Evolutionary conservation across 1,140 invertebrate genomes (phyloP).

Genomic region (Colletes gigas): DNA sequence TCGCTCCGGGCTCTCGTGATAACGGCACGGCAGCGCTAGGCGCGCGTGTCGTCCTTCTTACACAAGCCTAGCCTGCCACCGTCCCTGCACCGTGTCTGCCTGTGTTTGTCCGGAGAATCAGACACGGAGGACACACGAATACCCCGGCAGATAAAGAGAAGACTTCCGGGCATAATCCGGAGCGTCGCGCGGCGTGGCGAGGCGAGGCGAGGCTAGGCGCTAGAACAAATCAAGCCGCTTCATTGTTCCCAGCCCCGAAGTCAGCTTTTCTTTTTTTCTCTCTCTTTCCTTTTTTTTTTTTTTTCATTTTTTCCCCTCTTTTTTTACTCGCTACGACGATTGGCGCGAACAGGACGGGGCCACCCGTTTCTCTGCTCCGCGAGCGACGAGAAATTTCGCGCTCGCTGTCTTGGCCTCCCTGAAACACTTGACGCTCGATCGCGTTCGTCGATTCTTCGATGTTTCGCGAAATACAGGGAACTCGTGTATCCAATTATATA

Average conservation of each 20-base stretch:
- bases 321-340: constrained; percentile 43
- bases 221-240: constrained; percentile 78
- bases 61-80: not conserved
- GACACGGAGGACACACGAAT: constrained; percentile 39
- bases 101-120: constrained; percentile 14
- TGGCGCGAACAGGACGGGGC: constrained; percentile 42
- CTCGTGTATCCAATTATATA: too few species aligned
- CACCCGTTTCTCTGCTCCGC: not conserved
- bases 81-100: constrained; percentile 18
- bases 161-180: constrained; percentile 79
- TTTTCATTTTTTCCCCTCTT: constrained; percentile 21
- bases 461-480: not conserved
- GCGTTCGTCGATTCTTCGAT: not conserved
- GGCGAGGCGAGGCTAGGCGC: constrained; percentile 52
- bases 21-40: constrained; percentile 22
- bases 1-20: constrained; percentile 53
- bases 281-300: constrained; percentile 5
- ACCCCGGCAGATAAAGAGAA: constrained; percentile 71
- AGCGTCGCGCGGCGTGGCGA: constrained; percentile 60
- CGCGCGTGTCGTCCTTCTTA: constrained; percentile 30
- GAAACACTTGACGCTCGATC: constrained; percentile 2
- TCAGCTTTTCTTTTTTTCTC: constrained; percentile 38
- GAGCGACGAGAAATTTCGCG: constrained; percentile 5
- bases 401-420: not conserved
- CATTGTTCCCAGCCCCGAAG: constrained; percentile 70